These are phyloP conservation scores for Tetragnatha versicolor DNA, from an alignment of 1,140 invertebrate genomes.

Conservation along the genomic window DNA sequence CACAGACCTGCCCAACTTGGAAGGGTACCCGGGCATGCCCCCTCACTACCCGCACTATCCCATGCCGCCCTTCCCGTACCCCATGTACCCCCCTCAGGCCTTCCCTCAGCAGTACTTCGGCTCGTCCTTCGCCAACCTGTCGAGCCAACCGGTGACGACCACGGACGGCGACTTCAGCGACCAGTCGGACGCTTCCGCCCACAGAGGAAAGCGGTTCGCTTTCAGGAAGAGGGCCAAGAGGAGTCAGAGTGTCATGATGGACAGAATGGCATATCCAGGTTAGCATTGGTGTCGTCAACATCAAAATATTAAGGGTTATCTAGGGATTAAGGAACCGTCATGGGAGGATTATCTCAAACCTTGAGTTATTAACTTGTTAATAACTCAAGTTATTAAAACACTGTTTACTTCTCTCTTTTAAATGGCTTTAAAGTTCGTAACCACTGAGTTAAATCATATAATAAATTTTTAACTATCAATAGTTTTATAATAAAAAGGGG, in stretches of 20 bases:
- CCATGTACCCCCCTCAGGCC: conserved; percentile 34
- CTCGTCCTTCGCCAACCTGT: conserved; percentile 31
- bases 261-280: conserved; percentile 45
- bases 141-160: conserved; percentile 9
- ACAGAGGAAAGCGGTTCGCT: background rate
- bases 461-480: too few relatives aligned
- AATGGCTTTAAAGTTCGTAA: too few relatives aligned
- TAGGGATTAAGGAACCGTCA: too few relatives aligned
- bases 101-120: conserved; percentile 36
- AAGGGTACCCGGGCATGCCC: background rate
- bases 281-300: background rate
- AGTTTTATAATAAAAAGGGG: too few relatives aligned
- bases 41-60: conserved; percentile 32
- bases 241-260: conserved; percentile 52
- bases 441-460: too few relatives aligned
- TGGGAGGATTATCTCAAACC: too few relatives aligned
- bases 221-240: conserved; percentile 40
- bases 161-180: conserved; percentile 38
- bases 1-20: conserved; percentile 34
- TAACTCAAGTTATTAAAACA: too few relatives aligned
- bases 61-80: conserved; percentile 18
- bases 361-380: too few relatives aligned
- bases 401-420: too few relatives aligned
- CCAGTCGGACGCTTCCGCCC: background rate
- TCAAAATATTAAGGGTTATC: too few relatives aligned